Conservation (phyloP, 2,888 invertebrate species). For the Parnassius mnemosyne region DNA sequence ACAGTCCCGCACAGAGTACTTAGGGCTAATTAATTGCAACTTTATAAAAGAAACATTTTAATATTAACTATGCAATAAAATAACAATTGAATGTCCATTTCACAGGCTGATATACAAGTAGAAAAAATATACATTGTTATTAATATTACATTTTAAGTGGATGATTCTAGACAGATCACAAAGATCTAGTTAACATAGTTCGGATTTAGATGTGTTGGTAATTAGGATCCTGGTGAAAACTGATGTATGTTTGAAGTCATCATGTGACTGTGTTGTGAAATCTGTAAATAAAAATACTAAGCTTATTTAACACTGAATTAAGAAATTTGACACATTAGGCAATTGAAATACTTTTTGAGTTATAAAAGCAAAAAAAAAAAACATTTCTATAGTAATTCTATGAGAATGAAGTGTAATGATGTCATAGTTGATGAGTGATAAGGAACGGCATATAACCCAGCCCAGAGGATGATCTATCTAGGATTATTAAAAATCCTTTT, state of each 20-base stretch:
- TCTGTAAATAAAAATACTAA: constrained; percentile 26
- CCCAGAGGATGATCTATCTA: too few relatives aligned
- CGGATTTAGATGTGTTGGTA: constrained; percentile 15
- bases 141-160: constrained; percentile 48
- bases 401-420: too few relatives aligned
- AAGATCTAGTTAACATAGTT: constrained; percentile 17
- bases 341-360: too few relatives aligned
- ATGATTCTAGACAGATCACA: constrained; percentile 1
- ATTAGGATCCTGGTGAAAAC: constrained; percentile 23
- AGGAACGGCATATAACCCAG: too few relatives aligned
- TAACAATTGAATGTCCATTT: constrained; percentile 51
- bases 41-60: constrained; percentile 48
- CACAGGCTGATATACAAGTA: constrained; percentile 70
- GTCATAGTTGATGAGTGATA: too few relatives aligned
- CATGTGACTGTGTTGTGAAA: constrained; percentile 25
- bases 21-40: constrained; percentile 63
- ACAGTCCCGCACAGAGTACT: constrained; percentile 53
- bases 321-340: too few relatives aligned
- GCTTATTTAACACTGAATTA: too few relatives aligned
- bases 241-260: constrained; percentile 28
- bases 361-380: too few relatives aligned
- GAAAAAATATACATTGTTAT: constrained; percentile 76
- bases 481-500: too few relatives aligned
- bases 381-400: too few relatives aligned
- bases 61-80: constrained; percentile 53